phyloP scores from a whole-genome alignment of 2,797 vertebrate species.

The Anguilla anguilla region DNA sequence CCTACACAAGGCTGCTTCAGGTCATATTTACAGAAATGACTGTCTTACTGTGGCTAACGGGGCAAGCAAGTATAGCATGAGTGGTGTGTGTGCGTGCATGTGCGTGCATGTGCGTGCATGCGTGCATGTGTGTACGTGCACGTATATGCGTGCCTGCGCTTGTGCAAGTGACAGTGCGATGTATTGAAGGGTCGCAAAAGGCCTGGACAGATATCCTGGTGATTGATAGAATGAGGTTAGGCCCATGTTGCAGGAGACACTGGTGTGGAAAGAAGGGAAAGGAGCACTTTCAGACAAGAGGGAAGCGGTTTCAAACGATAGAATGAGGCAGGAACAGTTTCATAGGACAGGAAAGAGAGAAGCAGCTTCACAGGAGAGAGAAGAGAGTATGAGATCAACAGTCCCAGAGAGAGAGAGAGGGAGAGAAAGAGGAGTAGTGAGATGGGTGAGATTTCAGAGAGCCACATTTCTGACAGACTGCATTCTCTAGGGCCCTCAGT shows the following conservation, averaged over 20 bases:
- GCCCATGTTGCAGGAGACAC: not conserved
- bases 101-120: not conserved
- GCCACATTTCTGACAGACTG: not conserved
- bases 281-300: constrained; percentile 7
- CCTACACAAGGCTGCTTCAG: not conserved
- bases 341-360: constrained; percentile 45
- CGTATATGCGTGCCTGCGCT: not conserved
- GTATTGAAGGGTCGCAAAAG: not conserved
- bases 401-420: not conserved
- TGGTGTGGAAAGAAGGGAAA: not conserved
- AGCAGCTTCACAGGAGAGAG: not conserved
- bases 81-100: not conserved
- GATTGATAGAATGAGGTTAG: constrained; percentile 30
- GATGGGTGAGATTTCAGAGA: constrained; percentile 4
- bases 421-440: not conserved
- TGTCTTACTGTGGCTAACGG: not conserved
- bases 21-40: not conserved
- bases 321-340: constrained; percentile 42
- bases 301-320: not conserved
- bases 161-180: not conserved
- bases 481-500: not conserved
- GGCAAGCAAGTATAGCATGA: not conserved
- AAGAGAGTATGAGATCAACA: not conserved
- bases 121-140: not conserved
- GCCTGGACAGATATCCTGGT: not conserved